Evolutionary conservation across 2,113 vertebrate genomes (phyloP).

Genomic region (Colaptes auratus): DNA sequence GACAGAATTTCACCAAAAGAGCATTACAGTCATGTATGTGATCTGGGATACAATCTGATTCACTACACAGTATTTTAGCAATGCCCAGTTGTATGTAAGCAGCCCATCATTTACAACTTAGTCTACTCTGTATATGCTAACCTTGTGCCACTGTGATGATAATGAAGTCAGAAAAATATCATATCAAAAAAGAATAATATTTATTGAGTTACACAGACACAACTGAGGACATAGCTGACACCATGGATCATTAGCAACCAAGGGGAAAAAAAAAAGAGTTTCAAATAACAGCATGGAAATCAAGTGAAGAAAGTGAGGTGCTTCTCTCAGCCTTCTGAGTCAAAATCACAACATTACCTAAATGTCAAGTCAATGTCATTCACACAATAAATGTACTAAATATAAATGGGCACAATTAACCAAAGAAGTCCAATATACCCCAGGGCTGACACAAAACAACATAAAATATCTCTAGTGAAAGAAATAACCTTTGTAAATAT

Average conservation of each 20-base stretch:
- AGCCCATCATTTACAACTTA: background rate
- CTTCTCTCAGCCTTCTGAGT: background rate
- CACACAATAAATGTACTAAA: background rate
- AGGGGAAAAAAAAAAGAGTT: background rate
- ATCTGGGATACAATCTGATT: background rate
- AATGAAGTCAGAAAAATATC: background rate
- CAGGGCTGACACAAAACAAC: background rate
- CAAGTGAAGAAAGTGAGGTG: background rate
- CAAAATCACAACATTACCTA: background rate
- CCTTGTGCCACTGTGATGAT: background rate
- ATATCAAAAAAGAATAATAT: background rate
- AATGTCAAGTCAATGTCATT: background rate
- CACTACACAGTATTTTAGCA: background rate
- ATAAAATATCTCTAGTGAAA: background rate
- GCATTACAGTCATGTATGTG: accelerated
- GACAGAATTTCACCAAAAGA: background rate
- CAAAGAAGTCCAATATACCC: background rate
- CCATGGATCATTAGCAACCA: background rate
- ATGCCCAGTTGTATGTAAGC: background rate
- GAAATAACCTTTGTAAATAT: background rate
- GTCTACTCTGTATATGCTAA: background rate
- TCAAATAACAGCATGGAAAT: background rate
- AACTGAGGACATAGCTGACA: background rate
- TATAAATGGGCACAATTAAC: background rate
- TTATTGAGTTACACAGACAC: background rate